Conservation (phyloP, 2,113 vertebrate genomes). For the Antechinus flavipes region DNA sequence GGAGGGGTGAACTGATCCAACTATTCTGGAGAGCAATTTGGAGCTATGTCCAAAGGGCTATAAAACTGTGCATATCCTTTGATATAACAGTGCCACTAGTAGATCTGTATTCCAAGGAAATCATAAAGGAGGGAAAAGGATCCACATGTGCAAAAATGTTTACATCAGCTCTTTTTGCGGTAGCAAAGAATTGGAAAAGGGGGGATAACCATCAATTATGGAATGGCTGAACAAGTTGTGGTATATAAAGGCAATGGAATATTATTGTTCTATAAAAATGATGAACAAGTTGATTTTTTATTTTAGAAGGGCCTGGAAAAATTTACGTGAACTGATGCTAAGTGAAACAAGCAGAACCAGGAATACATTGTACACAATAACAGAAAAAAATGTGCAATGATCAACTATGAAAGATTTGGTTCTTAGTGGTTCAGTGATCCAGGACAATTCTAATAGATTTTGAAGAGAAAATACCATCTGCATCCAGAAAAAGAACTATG, state of each 20-base stretch:
- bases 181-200: not conserved
- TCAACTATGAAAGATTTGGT: too few species aligned
- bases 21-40: not conserved
- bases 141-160: too few species aligned
- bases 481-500: not conserved
- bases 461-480: not conserved
- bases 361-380: not conserved
- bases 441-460: too few species aligned
- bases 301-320: not conserved
- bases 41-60: not conserved
- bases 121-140: too few species aligned
- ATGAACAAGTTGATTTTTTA: not conserved
- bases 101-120: too few species aligned
- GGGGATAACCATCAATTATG: not conserved
- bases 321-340: too few species aligned
- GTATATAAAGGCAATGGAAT: not conserved
- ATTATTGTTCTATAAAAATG: not conserved
- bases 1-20: not conserved
- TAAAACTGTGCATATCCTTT: not conserved
- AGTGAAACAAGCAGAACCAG: too few species aligned
- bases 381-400: not conserved
- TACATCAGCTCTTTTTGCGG: not conserved
- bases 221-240: not conserved
- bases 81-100: not conserved
- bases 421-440: too few species aligned